phyloP scores from a whole-genome alignment of 1,140 invertebrate genomes.

The Oryctes rhinoceros region DNA sequence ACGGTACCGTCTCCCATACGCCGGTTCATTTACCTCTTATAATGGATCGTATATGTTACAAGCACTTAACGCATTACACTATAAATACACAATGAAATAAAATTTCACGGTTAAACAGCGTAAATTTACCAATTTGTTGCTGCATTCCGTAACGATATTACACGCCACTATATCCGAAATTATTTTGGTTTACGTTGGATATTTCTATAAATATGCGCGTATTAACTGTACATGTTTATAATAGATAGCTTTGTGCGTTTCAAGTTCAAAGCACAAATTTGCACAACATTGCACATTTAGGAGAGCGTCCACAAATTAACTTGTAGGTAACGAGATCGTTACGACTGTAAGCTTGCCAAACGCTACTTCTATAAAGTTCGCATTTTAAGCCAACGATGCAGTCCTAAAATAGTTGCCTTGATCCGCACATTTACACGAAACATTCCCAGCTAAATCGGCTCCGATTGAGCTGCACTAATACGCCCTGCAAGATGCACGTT shows the following conservation, averaged over 20 bases:
- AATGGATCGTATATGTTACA: slow-evolving; percentile 8
- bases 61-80: slow-evolving; percentile 24
- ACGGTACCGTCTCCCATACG: background rate
- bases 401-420: background rate
- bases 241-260: background rate
- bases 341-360: background rate
- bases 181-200: background rate
- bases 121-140: slow-evolving; percentile 28
- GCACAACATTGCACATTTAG: background rate
- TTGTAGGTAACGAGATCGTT: background rate
- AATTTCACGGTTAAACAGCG: slow-evolving; percentile 22
- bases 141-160: background rate
- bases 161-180: background rate
- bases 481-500: background rate
- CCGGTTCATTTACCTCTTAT: slow-evolving; percentile 21
- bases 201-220: background rate
- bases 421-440: background rate
- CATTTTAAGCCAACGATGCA: background rate
- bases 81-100: slow-evolving; percentile 13
- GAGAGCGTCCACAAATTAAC: background rate
- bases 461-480: background rate
- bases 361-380: background rate
- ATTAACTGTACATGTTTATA: background rate
- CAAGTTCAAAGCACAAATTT: slow-evolving; percentile 9
- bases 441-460: background rate